A percentile compares a stretch with the other conserved stretches of the same genome.
phyloP scores from a whole-genome alignment of 2,888 invertebrate species.

The Sinelater perroti region DNA sequence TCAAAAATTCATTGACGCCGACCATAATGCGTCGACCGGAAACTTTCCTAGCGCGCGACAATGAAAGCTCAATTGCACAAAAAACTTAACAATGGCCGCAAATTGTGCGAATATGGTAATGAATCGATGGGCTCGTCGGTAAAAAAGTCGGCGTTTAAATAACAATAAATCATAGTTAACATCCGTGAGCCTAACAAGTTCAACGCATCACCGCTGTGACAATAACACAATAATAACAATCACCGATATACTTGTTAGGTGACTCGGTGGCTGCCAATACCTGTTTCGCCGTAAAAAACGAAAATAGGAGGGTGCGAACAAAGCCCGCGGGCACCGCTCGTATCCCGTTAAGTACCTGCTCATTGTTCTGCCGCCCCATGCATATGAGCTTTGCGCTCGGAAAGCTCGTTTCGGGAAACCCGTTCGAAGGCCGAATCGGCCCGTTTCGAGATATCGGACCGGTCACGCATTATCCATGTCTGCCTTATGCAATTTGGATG shows the following conservation, averaged over 20 bases:
- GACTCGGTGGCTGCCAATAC: conserved; percentile 44
- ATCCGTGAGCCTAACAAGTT: conserved; percentile 42
- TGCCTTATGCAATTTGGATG: too few species aligned
- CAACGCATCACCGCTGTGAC: conserved; percentile 39
- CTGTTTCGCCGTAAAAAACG: conserved; percentile 52
- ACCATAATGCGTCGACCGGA: too few species aligned
- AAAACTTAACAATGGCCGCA: conserved; percentile 10
- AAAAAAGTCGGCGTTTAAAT: conserved; percentile 43
- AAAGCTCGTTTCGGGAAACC: conserved; percentile 18
- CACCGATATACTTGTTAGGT: conserved; percentile 47
- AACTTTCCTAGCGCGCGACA: too few species aligned
- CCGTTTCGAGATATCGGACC: conserved; percentile 29
- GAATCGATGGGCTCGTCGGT: conserved; percentile 15
- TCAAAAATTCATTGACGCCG: too few species aligned
- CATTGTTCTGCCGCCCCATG: conserved; percentile 45
- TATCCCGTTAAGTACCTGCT: conserved; percentile 52
- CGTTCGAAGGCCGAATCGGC: conserved; percentile 23
- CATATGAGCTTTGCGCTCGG: conserved; percentile 22
- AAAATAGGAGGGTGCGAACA: conserved; percentile 47
- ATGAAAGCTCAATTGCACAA: conserved; percentile 11
- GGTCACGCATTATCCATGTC: too few species aligned
- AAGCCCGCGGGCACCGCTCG: conserved; percentile 45
- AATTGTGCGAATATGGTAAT: conserved; percentile 29
- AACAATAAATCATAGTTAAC: conserved; percentile 47
- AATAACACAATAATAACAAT: conserved; percentile 43